These are phyloP conservation scores for Silvanus unidentatus DNA, from an alignment of 2,888 invertebrate species.

Conservation along the genomic window DNA sequence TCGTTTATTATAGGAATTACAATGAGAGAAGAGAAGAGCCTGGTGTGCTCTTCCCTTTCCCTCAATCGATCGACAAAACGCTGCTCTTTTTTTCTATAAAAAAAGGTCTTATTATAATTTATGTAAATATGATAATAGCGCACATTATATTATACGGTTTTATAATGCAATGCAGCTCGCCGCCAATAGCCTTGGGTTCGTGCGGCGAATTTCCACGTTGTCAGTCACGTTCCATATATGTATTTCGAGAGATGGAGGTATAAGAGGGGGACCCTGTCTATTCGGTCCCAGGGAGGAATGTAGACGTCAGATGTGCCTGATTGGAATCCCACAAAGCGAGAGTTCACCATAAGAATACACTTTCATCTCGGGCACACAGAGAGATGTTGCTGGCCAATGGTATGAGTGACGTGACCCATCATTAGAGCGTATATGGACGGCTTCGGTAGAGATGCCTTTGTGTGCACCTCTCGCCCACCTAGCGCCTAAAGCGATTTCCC, in stretches of 20 bases:
- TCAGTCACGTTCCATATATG: conserved; percentile 33
- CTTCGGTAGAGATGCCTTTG: conserved; percentile 19
- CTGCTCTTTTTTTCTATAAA: conserved; percentile 15
- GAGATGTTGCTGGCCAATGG: conserved; percentile 38
- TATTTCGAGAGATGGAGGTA: conserved; percentile 17
- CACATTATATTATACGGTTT: conserved; percentile 37
- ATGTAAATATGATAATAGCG: conserved; percentile 46
- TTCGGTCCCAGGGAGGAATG: conserved; percentile 27
- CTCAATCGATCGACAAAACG: neutral
- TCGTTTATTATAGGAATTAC: too few species aligned
- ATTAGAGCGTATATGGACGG: conserved; percentile 40
- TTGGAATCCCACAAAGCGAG: conserved; percentile 38
- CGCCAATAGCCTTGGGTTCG: conserved; percentile 35
- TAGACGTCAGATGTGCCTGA: conserved; percentile 38
- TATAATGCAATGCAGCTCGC: conserved; percentile 32
- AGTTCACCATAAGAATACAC: conserved; percentile 24
- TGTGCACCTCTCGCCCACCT: conserved; percentile 30
- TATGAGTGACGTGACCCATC: conserved; percentile 48
- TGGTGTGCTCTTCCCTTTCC: too few species aligned
- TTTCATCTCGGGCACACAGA: too few species aligned
- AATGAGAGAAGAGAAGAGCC: too few species aligned
- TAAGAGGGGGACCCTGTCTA: conserved; percentile 13
- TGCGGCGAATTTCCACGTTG: conserved; percentile 36
- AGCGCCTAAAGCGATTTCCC: conserved; percentile 31
- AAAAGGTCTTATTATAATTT: conserved; percentile 46